Conservation (phyloP, 2,797 vertebrate genomes). For the Okamejei kenojei region DNA sequence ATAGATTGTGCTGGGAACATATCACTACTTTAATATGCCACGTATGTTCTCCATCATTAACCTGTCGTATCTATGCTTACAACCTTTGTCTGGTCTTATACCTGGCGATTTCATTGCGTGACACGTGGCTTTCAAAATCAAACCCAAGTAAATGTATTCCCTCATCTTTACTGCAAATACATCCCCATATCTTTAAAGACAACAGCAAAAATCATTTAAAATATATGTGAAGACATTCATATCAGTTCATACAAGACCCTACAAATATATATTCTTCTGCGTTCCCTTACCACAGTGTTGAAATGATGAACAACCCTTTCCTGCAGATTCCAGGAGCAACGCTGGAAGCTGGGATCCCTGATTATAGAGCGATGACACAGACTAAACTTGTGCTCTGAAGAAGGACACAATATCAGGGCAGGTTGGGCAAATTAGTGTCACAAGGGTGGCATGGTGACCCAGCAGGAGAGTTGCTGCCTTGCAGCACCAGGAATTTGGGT, state of each 20-base stretch:
- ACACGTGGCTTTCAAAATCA: neutral
- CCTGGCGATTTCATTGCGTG: neutral
- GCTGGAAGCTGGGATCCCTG: neutral
- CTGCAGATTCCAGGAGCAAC: neutral
- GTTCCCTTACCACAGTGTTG: neutral
- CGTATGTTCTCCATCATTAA: neutral
- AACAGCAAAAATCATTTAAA: neutral
- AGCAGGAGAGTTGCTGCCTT: too few relatives aligned
- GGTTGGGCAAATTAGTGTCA: neutral
- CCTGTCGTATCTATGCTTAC: neutral
- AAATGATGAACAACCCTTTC: neutral
- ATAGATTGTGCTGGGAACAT: neutral
- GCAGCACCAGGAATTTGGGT: too few relatives aligned
- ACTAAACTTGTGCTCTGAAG: neutral
- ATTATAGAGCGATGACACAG: neutral
- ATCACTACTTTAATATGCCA: neutral
- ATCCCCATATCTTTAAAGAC: neutral
- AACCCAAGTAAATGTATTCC: neutral
- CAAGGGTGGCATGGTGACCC: too few relatives aligned
- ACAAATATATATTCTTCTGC: neutral
- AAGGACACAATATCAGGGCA: neutral
- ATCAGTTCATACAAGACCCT: neutral
- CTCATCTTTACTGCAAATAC: neutral
- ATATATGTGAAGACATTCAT: neutral
- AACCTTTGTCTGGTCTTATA: neutral